Percentiles rank a stretch among this genome's conserved stretches.
Evolutionary conservation across 2,797 vertebrate species (phyloP).

Genomic region (Oceanodroma leucorhoa): DNA sequence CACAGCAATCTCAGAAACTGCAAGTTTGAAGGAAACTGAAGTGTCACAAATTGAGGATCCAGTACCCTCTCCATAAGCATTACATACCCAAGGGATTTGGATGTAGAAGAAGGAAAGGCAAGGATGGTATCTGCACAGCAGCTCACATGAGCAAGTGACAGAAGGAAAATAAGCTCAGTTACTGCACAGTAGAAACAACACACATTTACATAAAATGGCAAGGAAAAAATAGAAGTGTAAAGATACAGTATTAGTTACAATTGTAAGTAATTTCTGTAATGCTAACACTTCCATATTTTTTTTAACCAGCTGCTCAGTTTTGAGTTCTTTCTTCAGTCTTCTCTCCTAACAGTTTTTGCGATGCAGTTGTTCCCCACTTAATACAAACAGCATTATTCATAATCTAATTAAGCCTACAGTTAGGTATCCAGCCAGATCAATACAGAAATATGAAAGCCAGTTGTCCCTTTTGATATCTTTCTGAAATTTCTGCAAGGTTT

Average conservation of each 20-base stretch:
- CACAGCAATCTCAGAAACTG: not conserved
- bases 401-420: not conserved
- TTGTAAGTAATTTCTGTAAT: not conserved
- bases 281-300: not conserved
- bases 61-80: fast-evolving
- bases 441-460: not conserved
- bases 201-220: not conserved
- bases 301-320: not conserved
- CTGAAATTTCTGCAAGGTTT: not conserved
- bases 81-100: not conserved
- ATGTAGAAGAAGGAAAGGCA: not conserved
- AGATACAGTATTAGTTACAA: not conserved
- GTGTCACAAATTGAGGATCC: not conserved
- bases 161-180: not conserved
- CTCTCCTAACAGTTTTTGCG: not conserved
- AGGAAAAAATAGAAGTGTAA: not conserved
- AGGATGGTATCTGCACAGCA: not conserved
- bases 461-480: not conserved
- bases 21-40: not conserved
- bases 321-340: not conserved
- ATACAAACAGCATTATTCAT: not conserved
- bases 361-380: not conserved
- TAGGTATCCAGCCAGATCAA: not conserved
- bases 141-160: not conserved
- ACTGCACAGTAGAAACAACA: not conserved